These are phyloP conservation scores for Lepeophtheirus nordmannii DNA, from an alignment of 2,888 invertebrate genomes.

Conservation along the genomic window DNA sequence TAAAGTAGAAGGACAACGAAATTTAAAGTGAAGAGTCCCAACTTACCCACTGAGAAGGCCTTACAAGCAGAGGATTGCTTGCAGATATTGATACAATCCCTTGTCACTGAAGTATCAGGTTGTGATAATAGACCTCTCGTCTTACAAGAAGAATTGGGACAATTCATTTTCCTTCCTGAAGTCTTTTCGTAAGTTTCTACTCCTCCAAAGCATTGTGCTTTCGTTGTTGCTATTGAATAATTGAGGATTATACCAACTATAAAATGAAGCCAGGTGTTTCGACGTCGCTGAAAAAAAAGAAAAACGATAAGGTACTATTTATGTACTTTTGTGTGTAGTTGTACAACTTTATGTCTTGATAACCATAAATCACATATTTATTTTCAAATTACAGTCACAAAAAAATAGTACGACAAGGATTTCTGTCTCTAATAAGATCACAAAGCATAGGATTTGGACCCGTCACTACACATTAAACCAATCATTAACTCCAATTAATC, in stretches of 20 bases:
- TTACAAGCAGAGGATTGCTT: constrained; percentile 33
- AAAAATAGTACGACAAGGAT: too few species aligned
- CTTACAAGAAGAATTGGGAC: constrained; percentile 31
- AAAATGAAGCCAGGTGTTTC: neutral
- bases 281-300: constrained; percentile 3
- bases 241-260: neutral
- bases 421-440: too few species aligned
- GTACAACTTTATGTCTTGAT: too few species aligned
- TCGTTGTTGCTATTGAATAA: constrained; percentile 28
- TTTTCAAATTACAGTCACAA: too few species aligned
- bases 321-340: too few species aligned
- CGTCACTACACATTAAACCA: too few species aligned
- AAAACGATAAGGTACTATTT: neutral
- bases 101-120: constrained; percentile 35
- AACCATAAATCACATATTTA: too few species aligned
- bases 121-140: constrained; percentile 34
- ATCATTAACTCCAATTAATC: too few species aligned
- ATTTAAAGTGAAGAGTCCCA: neutral
- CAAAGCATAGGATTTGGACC: too few species aligned
- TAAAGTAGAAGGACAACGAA: neutral
- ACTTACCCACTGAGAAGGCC: constrained; percentile 34
- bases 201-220: constrained; percentile 35
- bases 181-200: constrained; percentile 37
- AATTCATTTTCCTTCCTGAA: constrained; percentile 30
- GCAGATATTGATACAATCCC: constrained; percentile 37